Evolutionary conservation across 2,797 vertebrate genomes (phyloP), one percentile per base, ranked within the genome.

Genomic region (Typhlichthys eigenmanni): DNA sequence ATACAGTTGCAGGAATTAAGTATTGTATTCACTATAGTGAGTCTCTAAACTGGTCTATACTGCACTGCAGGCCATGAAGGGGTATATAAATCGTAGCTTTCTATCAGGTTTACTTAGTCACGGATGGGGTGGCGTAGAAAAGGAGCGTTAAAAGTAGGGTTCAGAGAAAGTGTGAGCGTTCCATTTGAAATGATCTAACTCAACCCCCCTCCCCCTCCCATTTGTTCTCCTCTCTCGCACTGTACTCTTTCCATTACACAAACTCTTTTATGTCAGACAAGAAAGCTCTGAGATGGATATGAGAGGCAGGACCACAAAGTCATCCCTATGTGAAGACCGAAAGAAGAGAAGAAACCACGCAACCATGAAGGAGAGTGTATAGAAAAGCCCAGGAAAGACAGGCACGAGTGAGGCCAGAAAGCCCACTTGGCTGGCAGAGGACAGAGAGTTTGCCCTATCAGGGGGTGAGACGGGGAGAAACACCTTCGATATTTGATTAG

Each of bases 401-500:
- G 45, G 12, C 0, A 59, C 1, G 11, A 17, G 14, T 48, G 24
- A 48, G 17, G 47, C 58, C 62, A 74, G 72, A 62, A 50, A 51
- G 16, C 29, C 1, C 19, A 76, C 84, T 82, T 60, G 72, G 72
- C 60, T 75, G 69, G 78, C 69, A 75, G 75, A 81, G 83, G 88
- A 85, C 78, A 13, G 69, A 14, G 0, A 83, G 71, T 85, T 83
- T 91, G 87, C 84, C 87, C 82, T 88, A 87, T 84, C 75, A 68
- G 78, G 71, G 61, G 69, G 38, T 43, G 38, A 79, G 87, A 52
- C 57, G 76, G 70, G 78, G 71, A 61, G 69, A 79, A 87, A 74
- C 79, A 79, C 81, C 87, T 87, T 87, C 89, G 92, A 87, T 88
- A 88, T 92, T 84, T 90, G 83, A 92, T 92, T 91, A 90, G 80